Conservation (phyloP, 2,113 vertebrate species). For the Pygoscelis antarcticus region DNA sequence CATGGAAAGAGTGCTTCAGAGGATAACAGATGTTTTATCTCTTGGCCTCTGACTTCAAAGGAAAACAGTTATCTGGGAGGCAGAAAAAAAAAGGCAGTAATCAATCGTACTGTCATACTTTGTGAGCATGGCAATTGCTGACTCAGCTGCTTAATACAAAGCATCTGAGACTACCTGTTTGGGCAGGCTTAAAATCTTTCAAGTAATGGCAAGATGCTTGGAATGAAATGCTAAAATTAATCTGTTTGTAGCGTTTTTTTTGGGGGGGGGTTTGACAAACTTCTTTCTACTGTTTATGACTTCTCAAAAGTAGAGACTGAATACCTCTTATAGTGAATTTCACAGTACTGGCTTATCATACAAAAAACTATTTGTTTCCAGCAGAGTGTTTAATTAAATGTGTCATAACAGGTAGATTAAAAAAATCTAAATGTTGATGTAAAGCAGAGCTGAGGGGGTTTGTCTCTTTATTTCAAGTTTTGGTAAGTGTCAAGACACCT, state of each 20-base stretch:
- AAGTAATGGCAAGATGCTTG: background rate
- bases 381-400: slow-evolving; percentile 84
- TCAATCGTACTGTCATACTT: slow-evolving; percentile 54
- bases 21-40: slow-evolving; percentile 48
- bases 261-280: background rate
- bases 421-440: slow-evolving; percentile 16
- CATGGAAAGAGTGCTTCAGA: background rate
- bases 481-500: background rate
- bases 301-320: background rate
- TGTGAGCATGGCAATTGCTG: slow-evolving; percentile 11
- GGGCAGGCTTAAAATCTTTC: background rate
- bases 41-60: slow-evolving; percentile 52
- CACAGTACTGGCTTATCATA: slow-evolving; percentile 7
- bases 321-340: slow-evolving; percentile 3
- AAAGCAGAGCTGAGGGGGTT: background rate
- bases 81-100: background rate
- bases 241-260: background rate
- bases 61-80: slow-evolving; percentile 42
- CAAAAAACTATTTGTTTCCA: slow-evolving; percentile 76
- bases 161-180: background rate
- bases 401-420: slow-evolving; percentile 65
- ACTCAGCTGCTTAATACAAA: slow-evolving; percentile 21
- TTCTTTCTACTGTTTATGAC: background rate
- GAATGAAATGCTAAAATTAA: background rate
- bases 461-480: background rate